A percentile compares a stretch with the other conserved stretches of the same genome.
Conservation (phyloP, 2,888 invertebrate species). For the Brachylomia viminalis region DNA sequence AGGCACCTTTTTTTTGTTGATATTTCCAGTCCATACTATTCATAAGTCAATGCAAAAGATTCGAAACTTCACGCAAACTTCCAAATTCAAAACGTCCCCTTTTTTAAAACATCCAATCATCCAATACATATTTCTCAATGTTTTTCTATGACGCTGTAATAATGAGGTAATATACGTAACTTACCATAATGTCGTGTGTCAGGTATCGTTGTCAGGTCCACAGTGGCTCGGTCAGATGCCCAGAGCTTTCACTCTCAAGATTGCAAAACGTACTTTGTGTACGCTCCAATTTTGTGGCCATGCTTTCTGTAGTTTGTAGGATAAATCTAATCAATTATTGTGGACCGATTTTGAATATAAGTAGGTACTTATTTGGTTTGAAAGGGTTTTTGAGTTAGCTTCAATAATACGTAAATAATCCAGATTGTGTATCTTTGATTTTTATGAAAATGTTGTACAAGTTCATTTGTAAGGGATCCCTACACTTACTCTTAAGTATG, state of each 20-base stretch:
- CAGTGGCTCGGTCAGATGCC: conserved; percentile 67
- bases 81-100: conserved; percentile 15
- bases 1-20: too few relatives aligned
- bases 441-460: too few relatives aligned
- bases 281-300: conserved; percentile 52
- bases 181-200: conserved; percentile 82
- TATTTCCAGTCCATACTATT: too few relatives aligned
- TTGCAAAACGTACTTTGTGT: conserved; percentile 62
- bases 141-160: neutral
- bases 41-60: too few relatives aligned
- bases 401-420: too few relatives aligned
- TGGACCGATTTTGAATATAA: too few relatives aligned
- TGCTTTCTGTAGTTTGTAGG: conserved; percentile 4
- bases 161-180: conserved; percentile 60
- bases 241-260: conserved; percentile 69
- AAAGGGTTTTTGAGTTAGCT: too few relatives aligned
- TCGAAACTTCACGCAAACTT: too few relatives aligned
- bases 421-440: too few relatives aligned
- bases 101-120: conserved; percentile 10
- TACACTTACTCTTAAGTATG: too few relatives aligned
- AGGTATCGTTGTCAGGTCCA: conserved; percentile 73
- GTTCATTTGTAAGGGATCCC: too few relatives aligned
- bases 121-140: neutral
- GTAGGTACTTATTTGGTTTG: too few relatives aligned
- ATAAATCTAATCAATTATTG: conserved; percentile 28